Percentiles rank a stretch among this genome's conserved stretches.
Evolutionary conservation across 2,113 vertebrate species (phyloP).

Genomic region (Silurus glanis): DNA sequence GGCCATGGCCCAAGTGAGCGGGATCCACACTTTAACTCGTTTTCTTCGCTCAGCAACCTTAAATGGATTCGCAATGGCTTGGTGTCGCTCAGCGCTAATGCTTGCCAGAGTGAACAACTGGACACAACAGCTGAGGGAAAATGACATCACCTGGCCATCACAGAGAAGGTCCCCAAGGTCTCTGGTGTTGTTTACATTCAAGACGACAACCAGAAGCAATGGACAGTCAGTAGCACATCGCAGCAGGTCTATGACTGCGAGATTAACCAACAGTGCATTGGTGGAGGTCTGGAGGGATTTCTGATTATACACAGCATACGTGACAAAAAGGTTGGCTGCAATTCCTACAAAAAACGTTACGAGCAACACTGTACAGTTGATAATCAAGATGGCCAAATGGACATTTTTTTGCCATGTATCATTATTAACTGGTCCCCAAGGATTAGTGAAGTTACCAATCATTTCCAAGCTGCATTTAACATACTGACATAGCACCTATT

Average conservation of each 20-base stretch:
- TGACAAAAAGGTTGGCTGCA: constrained; percentile 70
- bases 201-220: constrained; percentile 61
- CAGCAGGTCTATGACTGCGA: constrained; percentile 67
- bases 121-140: constrained; percentile 72
- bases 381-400: constrained; percentile 54
- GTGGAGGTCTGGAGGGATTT: constrained; percentile 69
- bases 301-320: constrained; percentile 67
- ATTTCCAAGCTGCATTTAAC: constrained; percentile 31
- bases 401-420: constrained; percentile 18
- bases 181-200: constrained; percentile 38
- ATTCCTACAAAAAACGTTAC: constrained; percentile 65
- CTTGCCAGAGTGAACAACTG: constrained; percentile 74
- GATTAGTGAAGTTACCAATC: constrained; percentile 32
- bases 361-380: constrained; percentile 65
- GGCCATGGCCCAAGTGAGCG: constrained; percentile 66
- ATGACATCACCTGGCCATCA: constrained; percentile 64
- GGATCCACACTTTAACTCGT: constrained; percentile 61
- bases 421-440: constrained; percentile 29
- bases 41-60: constrained; percentile 57
- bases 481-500: constrained; percentile 10
- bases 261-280: constrained; percentile 73
- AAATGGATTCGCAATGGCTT: constrained; percentile 71
- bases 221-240: constrained; percentile 71
- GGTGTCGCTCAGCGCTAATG: constrained; percentile 73
- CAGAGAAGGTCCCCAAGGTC: constrained; percentile 59